A percentile compares a stretch with the other conserved stretches of the same genome.
These are phyloP conservation scores for Atlantisia rogersi DNA, from an alignment of 2,113 vertebrate species.

Conservation along the genomic window DNA sequence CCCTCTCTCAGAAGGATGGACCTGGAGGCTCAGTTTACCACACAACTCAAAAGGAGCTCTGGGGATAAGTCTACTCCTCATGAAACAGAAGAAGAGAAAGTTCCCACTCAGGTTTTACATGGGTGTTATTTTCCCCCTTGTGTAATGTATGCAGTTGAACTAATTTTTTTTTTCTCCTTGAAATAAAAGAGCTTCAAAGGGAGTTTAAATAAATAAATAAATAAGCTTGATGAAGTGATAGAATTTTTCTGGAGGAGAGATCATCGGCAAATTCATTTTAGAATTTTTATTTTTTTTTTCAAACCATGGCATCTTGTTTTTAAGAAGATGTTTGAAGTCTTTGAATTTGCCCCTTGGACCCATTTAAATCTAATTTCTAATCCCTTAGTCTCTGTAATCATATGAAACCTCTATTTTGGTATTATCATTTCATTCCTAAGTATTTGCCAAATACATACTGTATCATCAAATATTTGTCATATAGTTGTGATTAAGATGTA, in stretches of 20 bases:
- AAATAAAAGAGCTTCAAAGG: slow-evolving; percentile 70
- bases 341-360: slow-evolving; percentile 68
- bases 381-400: slow-evolving; percentile 61
- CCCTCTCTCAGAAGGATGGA: not conserved
- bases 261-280: slow-evolving; percentile 52
- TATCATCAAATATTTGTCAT: slow-evolving; percentile 67
- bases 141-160: slow-evolving; percentile 49
- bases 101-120: slow-evolving; percentile 26
- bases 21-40: not conserved
- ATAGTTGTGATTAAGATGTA: slow-evolving; percentile 57
- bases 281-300: slow-evolving; percentile 29
- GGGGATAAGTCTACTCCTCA: not conserved
- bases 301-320: slow-evolving; percentile 37
- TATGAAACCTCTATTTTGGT: slow-evolving; percentile 63
- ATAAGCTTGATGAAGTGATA: slow-evolving; percentile 70
- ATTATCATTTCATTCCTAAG: slow-evolving; percentile 62
- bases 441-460: slow-evolving; percentile 41
- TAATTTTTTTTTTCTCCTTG: not conserved
- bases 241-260: slow-evolving; percentile 65
- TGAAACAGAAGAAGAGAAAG: slow-evolving; percentile 26
- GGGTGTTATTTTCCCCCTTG: slow-evolving; percentile 38
- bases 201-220: slow-evolving; percentile 69
- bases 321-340: slow-evolving; percentile 65
- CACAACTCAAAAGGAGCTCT: not conserved
- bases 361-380: slow-evolving; percentile 72